These are phyloP conservation scores for Lepus timidus DNA, from an alignment of 2,113 vertebrate species.

Conservation along the genomic window DNA sequence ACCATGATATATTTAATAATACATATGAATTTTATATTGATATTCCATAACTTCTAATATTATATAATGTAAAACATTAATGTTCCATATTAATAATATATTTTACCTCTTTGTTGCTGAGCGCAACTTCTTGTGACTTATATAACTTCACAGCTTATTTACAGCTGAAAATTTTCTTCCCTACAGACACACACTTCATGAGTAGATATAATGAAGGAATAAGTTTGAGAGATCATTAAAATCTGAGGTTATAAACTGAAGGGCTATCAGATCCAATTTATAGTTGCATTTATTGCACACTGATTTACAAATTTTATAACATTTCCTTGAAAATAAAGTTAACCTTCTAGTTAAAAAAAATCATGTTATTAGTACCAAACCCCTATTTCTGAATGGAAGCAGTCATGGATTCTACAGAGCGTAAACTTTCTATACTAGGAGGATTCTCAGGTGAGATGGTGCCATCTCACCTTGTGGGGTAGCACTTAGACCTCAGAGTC, in stretches of 20 bases:
- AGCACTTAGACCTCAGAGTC: neutral
- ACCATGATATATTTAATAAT: neutral
- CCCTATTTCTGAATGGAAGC: neutral
- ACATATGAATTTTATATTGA: neutral
- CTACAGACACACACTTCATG: neutral
- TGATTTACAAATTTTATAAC: neutral
- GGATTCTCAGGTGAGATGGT: neutral
- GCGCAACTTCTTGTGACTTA: neutral
- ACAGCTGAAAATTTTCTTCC: neutral
- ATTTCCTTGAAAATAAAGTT: neutral
- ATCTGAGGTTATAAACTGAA: neutral
- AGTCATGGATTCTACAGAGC: neutral
- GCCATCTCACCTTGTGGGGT: rapidly evolving
- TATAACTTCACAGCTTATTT: neutral
- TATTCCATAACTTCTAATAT: neutral
- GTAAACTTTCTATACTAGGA: neutral
- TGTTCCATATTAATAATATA: neutral
- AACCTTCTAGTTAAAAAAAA: neutral
- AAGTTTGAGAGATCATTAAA: neutral
- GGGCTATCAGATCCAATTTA: neutral
- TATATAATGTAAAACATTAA: neutral
- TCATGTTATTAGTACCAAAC: neutral
- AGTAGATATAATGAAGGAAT: neutral
- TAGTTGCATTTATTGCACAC: neutral
- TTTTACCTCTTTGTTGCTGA: neutral